phyloP scores from a whole-genome alignment of 2,888 invertebrate genomes.

The Bhutanitis thaidina region DNA sequence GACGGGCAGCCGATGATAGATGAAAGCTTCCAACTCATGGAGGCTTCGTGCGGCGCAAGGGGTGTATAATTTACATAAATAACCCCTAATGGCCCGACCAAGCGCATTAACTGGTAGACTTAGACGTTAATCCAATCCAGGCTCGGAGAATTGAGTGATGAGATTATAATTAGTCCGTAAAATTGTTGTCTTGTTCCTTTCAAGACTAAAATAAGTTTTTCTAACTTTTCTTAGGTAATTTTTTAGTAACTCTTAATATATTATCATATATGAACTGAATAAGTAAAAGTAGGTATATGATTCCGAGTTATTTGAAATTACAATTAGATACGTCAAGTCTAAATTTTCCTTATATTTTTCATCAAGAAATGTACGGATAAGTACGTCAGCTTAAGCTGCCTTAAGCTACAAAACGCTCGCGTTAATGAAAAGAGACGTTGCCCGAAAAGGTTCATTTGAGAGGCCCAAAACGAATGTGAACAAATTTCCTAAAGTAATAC shows the following conservation, averaged over 20 bases:
- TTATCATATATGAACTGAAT: too few species aligned
- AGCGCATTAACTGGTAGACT: conserved; percentile 26
- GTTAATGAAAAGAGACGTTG: conserved; percentile 21
- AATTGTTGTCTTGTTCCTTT: neutral
- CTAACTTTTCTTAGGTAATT: too few species aligned
- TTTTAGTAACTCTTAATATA: too few species aligned
- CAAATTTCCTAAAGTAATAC: conserved; percentile 41
- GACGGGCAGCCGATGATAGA: conserved; percentile 38
- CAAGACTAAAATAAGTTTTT: neutral
- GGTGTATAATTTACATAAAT: conserved; percentile 51
- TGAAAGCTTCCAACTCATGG: conserved; percentile 18
- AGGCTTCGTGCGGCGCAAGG: conserved; percentile 20
- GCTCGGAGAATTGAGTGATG: conserved; percentile 27
- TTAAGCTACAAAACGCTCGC: conserved; percentile 20
- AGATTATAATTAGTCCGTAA: conserved; percentile 25
- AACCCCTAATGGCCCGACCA: conserved; percentile 43
- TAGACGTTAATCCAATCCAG: conserved; percentile 39
- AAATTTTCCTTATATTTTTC: neutral
- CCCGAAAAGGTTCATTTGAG: conserved; percentile 18
- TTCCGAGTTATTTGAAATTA: neutral
- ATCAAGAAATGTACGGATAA: conserved; percentile 11
- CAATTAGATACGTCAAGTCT: neutral
- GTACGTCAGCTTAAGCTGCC: neutral
- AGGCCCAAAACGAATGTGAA: conserved; percentile 39
- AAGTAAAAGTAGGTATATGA: too few species aligned